Base-by-base conservation (phyloP, 2,797 vertebrate species). In the Menidia menidia region DNA sequence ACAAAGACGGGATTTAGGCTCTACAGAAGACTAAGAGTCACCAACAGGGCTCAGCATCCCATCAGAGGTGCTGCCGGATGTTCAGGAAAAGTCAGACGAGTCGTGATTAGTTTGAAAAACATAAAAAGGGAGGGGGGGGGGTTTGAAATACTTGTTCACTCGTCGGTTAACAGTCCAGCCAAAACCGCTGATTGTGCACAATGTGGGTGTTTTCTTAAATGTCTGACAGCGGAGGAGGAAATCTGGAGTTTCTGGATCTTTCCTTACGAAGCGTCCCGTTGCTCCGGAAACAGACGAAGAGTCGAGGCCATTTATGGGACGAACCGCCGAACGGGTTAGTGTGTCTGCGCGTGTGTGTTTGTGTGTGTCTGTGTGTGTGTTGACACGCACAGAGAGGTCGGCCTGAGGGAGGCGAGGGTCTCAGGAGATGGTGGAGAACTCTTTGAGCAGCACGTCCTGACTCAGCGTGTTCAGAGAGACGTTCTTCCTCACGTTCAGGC, bases 391-490 rank as follows among this genome's bases (percentile, higher is more conserved):
- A 33, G 35, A 30, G 48, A 32, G 73, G 72, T 71, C 53, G 51
- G 12, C 44, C 47, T 47, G 64, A 60, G 30, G 47, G 44, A 53
- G 2, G n/a, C 18, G 39, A 47, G 32, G 0, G n/a, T 78, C 86
- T 99, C 96, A 99, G 65, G 97, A 98, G 93, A 99, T 99, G 2
- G 96, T 97, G 44, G 98, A 98, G 85, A 99, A 99, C 79, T 99
- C 97, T 93, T 97, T 98, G 73, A 99, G 95, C 81, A 99, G 94
- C 80, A 96, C 85, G 43, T 98, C 97, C 92, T 99, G 98, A 92
- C 97, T 99, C 92, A 99, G 94, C 0, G 98, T 98, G 93, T 96
- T 98, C 88, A 98, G 96, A 67, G 98, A 97, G 53, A 99, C 95
- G 58, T 97, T 98, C 89, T 95, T 97, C 91, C 98, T 95, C 88